Evolutionary conservation across 2,797 vertebrate genomes (phyloP).

Genomic region (Neoniphon sammara): DNA sequence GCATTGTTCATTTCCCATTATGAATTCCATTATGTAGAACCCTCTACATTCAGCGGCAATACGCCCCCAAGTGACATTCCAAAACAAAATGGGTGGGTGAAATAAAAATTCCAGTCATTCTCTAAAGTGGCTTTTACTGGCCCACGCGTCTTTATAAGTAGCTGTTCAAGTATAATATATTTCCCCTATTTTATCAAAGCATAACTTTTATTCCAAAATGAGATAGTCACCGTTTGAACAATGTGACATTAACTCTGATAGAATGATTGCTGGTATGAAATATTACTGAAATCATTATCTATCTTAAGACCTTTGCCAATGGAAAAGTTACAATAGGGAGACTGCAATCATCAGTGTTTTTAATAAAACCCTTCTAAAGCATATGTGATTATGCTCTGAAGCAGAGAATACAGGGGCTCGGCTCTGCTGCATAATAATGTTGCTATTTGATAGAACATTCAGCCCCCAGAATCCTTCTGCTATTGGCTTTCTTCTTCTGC

Average conservation of each 20-base stretch:
- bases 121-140: slow-evolving; percentile 32
- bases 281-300: too few relatives aligned
- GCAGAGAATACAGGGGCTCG: slow-evolving; percentile 21
- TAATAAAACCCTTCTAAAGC: not conserved
- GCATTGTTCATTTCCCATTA: too few relatives aligned
- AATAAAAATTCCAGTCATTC: slow-evolving; percentile 13
- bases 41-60: not conserved
- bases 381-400: not conserved
- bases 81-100: not conserved
- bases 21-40: too few relatives aligned
- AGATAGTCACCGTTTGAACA: too few relatives aligned
- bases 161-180: slow-evolving; percentile 44
- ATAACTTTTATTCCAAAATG: too few relatives aligned
- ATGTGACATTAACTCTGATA: too few relatives aligned
- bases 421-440: slow-evolving; percentile 62
- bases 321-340: too few relatives aligned
- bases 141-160: slow-evolving; percentile 39
- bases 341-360: too few relatives aligned
- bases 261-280: too few relatives aligned
- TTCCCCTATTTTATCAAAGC: not conserved
- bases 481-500: slow-evolving; percentile 62
- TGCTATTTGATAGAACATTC: slow-evolving; percentile 33
- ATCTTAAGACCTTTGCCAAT: too few relatives aligned
- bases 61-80: slow-evolving; percentile 19
- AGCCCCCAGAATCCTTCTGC: slow-evolving; percentile 48